Conservation (phyloP, 2,888 invertebrate species). For the Orgyia antiqua region DNA sequence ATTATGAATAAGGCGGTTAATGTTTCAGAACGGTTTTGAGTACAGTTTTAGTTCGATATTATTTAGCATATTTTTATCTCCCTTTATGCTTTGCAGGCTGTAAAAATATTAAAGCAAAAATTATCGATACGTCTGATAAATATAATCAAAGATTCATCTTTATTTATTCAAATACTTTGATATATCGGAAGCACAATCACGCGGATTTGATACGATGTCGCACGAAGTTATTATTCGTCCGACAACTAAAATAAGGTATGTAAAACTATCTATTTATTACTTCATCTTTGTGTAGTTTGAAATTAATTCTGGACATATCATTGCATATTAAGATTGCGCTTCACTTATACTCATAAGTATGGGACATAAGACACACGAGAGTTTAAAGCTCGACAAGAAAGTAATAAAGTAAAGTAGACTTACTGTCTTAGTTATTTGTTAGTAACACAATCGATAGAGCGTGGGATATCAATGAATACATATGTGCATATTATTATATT, state of each 20-base stretch:
- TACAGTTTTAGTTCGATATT: too few species aligned
- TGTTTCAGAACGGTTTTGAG: too few species aligned
- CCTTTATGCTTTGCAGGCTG: too few species aligned
- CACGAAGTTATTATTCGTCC: slow-evolving; percentile 18
- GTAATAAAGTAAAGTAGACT: too few species aligned
- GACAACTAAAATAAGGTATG: slow-evolving; percentile 18
- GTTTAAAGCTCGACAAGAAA: not conserved
- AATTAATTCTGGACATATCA: too few species aligned
- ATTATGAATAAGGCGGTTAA: too few species aligned
- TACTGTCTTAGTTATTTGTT: not conserved
- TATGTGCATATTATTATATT: slow-evolving; percentile 26
- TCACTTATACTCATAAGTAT: too few species aligned
- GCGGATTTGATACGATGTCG: slow-evolving; percentile 11
- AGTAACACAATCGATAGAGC: slow-evolving; percentile 5
- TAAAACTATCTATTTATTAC: slow-evolving; percentile 4
- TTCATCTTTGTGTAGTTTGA: too few species aligned
- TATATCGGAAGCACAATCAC: slow-evolving; percentile 9
- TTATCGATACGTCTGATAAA: slow-evolving; percentile 11
- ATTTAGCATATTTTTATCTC: too few species aligned
- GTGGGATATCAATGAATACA: slow-evolving; percentile 21
- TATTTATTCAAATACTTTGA: slow-evolving; percentile 6
- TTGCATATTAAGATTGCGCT: too few species aligned
- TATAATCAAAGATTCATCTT: slow-evolving; percentile 17
- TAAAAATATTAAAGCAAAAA: not conserved
- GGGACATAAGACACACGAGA: not conserved